phyloP scores from a whole-genome alignment of 2,888 invertebrate genomes.

The Chrysopilus asiliformis region DNA sequence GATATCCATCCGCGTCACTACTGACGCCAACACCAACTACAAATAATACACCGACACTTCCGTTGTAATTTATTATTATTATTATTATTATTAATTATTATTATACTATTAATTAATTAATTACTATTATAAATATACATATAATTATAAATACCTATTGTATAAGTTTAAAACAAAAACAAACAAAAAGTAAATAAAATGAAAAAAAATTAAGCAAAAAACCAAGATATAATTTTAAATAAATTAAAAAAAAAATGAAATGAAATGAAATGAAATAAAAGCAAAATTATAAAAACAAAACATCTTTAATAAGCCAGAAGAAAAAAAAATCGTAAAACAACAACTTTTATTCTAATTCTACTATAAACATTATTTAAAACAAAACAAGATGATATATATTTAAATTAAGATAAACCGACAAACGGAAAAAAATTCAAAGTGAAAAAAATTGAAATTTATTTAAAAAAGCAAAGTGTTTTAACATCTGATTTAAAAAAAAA shows the following conservation, averaged over 20 bases:
- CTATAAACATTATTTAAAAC: neutral
- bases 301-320: constrained; percentile 4
- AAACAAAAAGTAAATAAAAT: constrained; percentile 3
- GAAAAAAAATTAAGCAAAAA: neutral
- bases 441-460: neutral
- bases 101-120: constrained; percentile 13
- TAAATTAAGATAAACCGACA: neutral
- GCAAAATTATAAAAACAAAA: constrained; percentile 5
- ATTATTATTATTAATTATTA: constrained; percentile 13
- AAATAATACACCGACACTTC: constrained; percentile 39
- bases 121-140: constrained; percentile 13
- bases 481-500: neutral
- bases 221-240: neutral
- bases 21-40: constrained; percentile 39
- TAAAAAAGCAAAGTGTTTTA: no score
- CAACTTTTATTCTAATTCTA: no score
- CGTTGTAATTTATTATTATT: constrained; percentile 30
- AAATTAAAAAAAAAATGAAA: constrained; percentile 2
- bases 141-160: constrained; percentile 13
- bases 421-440: neutral
- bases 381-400: neutral
- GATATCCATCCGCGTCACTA: constrained; percentile 39
- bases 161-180: constrained; percentile 11
- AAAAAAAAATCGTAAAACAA: constrained; percentile 5
- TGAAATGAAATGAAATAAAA: constrained; percentile 1